A percentile compares a stretch with the other conserved stretches of the same genome.
Conservation (phyloP, 1,140 invertebrate genomes). For the Drosophila micromelanica region DNA sequence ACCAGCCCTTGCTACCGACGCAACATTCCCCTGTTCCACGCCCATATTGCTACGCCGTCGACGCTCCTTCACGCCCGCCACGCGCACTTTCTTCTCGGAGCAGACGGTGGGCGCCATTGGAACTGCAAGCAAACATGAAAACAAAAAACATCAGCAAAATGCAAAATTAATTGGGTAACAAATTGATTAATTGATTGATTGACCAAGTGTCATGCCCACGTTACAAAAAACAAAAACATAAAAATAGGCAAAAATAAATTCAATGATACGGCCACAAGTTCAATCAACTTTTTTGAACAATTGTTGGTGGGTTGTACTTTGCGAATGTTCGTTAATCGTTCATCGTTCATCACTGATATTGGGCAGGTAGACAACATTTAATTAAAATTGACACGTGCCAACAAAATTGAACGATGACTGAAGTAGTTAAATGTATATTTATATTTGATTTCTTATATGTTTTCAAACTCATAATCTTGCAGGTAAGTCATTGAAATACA, state of each 20-base stretch:
- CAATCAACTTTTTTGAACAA: slow-evolving; percentile 58
- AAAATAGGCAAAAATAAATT: slow-evolving; percentile 35
- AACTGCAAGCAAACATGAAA: slow-evolving; percentile 44
- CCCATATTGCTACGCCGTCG: slow-evolving; percentile 48
- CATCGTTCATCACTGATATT: neutral
- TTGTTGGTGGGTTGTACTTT: slow-evolving; percentile 3
- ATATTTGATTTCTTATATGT: no score
- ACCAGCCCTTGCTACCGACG: slow-evolving; percentile 30
- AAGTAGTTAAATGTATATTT: neutral
- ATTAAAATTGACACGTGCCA: slow-evolving; percentile 7
- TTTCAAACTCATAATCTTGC: no score
- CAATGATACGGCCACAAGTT: slow-evolving; percentile 46
- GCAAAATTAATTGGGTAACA: slow-evolving; percentile 59
- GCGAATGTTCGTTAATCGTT: neutral
- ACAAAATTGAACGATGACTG: neutral
- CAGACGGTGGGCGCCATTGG: slow-evolving; percentile 71
- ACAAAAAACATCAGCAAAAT: slow-evolving; percentile 23
- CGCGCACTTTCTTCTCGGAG: slow-evolving; percentile 63
- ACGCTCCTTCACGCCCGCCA: slow-evolving; percentile 36
- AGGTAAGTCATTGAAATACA: no score
- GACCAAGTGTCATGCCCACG: slow-evolving; percentile 42
- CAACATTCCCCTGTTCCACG: slow-evolving; percentile 35
- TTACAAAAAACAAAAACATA: slow-evolving; percentile 12
- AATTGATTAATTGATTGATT: slow-evolving; percentile 68
- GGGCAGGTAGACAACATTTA: slow-evolving; percentile 14